These are phyloP conservation scores for Hiodon tergisus DNA, from an alignment of 2,113 vertebrate species.

Conservation along the genomic window DNA sequence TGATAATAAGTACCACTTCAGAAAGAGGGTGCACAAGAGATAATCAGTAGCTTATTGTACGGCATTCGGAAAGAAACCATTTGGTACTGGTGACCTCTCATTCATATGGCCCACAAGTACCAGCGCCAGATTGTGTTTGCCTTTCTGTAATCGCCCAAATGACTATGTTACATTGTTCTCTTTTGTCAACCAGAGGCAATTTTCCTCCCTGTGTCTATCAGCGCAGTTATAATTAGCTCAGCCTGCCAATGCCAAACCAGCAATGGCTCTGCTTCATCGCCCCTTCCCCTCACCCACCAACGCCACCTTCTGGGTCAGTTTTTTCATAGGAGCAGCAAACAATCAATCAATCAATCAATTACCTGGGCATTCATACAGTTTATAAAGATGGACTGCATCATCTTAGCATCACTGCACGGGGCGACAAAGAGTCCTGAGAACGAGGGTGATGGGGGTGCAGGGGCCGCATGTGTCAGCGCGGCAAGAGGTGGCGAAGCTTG, in stretches of 20 bases:
- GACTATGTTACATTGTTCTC: not conserved
- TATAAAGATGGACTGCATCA: constrained; percentile 21
- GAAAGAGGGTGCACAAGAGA: not conserved
- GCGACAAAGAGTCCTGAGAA: constrained; percentile 28
- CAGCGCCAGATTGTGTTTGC: constrained; percentile 6
- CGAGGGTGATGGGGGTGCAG: not conserved
- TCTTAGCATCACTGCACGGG: constrained; percentile 25
- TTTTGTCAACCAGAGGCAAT: not conserved
- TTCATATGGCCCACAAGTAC: constrained; percentile 4
- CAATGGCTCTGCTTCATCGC: not conserved
- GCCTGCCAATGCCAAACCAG: not conserved
- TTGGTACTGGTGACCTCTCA: not conserved
- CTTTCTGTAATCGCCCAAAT: not conserved
- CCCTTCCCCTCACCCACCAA: not conserved
- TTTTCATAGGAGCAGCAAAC: constrained; percentile 26
- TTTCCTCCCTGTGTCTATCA: not conserved
- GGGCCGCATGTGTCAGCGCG: not conserved
- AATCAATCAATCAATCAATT: constrained; percentile 24
- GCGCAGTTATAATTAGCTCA: not conserved
- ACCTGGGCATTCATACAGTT: constrained; percentile 28
- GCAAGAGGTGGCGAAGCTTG: too few relatives aligned
- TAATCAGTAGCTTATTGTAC: not conserved
- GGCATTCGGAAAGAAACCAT: not conserved
- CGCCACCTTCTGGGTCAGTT: constrained; percentile 29
- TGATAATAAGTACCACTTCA: not conserved